These are phyloP conservation scores for Pedionomus torquatus DNA, from an alignment of 2,113 vertebrate genomes.

Conservation along the genomic window DNA sequence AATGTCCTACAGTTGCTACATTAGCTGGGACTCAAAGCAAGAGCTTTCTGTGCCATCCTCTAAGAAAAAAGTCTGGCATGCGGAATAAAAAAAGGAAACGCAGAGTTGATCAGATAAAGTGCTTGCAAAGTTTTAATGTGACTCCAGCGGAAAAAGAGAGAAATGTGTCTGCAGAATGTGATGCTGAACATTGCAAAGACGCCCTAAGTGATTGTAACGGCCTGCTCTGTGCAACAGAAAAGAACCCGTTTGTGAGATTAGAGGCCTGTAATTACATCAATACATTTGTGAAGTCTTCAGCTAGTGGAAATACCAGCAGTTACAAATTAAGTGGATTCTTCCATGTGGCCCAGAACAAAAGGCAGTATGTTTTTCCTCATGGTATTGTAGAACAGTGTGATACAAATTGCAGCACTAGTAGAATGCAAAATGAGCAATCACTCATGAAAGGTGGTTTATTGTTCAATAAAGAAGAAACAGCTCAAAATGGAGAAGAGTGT, in stretches of 20 bases:
- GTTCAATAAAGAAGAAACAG: neutral
- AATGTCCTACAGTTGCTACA: conserved; percentile 7
- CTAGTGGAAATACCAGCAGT: conserved; percentile 7
- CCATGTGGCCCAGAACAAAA: conserved; percentile 21
- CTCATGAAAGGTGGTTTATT: neutral
- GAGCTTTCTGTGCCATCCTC: neutral
- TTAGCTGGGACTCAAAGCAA: conserved; percentile 35
- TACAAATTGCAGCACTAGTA: neutral
- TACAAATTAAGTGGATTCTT: conserved; percentile 44
- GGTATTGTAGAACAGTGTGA: conserved; percentile 21
- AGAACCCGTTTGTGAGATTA: conserved; percentile 65
- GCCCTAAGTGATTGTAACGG: neutral
- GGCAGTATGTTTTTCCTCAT: neutral
- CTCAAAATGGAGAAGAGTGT: conserved; percentile 1
- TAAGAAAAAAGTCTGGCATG: neutral
- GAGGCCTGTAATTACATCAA: conserved; percentile 57
- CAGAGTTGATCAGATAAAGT: neutral
- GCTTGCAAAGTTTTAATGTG: neutral
- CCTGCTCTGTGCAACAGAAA: conserved; percentile 31
- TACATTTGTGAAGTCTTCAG: conserved; percentile 39
- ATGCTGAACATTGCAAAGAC: conserved; percentile 16
- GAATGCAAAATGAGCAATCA: conserved; percentile 28
- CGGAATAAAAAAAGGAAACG: conserved; percentile 21
- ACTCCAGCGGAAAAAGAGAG: conserved; percentile 29
- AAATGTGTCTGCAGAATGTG: neutral